phyloP scores from a whole-genome alignment of 2,113 vertebrate species.

The Atlantisia rogersi region DNA sequence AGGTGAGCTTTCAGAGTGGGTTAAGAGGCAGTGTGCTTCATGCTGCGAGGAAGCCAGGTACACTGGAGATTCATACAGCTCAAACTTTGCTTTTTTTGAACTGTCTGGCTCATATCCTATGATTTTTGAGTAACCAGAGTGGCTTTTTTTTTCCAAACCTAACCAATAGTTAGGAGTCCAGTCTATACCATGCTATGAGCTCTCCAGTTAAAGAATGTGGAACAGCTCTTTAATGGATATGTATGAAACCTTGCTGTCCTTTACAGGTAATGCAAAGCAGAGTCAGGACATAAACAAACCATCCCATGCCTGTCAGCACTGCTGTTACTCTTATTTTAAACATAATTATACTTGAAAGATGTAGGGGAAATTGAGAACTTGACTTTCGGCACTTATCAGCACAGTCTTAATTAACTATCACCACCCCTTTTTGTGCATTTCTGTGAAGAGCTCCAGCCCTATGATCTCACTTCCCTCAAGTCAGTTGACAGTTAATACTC shows the following conservation, averaged over 20 bases:
- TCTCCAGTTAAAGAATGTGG: not conserved
- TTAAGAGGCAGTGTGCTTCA: not conserved
- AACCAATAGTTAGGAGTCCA: not conserved
- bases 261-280: not conserved
- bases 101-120: not conserved
- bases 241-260: not conserved
- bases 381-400: not conserved
- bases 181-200: not conserved
- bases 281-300: not conserved
- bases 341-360: not conserved
- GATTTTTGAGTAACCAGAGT: not conserved
- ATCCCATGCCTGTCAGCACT: not conserved
- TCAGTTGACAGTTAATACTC: not conserved
- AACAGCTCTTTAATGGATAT: not conserved
- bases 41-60: not conserved
- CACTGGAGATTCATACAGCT: not conserved
- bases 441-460: not conserved
- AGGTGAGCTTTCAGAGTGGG: not conserved
- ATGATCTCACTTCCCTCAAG: not conserved
- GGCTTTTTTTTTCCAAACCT: not conserved
- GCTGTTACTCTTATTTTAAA: constrained; percentile 12
- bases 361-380: constrained; percentile 5
- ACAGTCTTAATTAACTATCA: constrained; percentile 35
- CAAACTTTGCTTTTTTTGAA: not conserved
- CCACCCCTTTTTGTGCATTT: not conserved